Evolutionary conservation across 2,113 vertebrate genomes (phyloP), one percentile per base, ranked within the genome.

Genomic region (Alexandromys fortis): DNA sequence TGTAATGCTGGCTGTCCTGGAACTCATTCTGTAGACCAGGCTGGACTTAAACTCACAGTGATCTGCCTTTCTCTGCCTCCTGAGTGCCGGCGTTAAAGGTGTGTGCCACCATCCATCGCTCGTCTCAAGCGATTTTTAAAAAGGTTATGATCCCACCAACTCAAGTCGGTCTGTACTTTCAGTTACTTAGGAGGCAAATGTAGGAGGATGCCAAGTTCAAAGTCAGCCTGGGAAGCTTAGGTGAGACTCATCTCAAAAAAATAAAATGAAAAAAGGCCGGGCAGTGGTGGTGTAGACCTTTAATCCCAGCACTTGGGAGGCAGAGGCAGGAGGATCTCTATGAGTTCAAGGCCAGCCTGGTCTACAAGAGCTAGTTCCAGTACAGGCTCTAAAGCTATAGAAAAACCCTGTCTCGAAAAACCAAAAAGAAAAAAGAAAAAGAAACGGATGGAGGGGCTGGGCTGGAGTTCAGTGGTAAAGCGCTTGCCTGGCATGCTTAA

Each of bases 251-350:
- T 78, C 76, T 49, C 76, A 78, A 78, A 78, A 19, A 78, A 35
- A 49, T 33, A 78, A 78, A 78, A 33, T 33, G 2, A 52, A 49
- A 81, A 14, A 55, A 14, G 52, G 10, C 8, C 1, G 3, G 35
- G 68, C 2, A 3, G 35, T 72, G 70, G 35, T 19, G 35, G 70
- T 0, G 0, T 5, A 72, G 2, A 7, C 16, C 14, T 72, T 72
- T 72, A 72, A 72, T 72, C 35, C 35, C 70, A 72, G 35, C 70
- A 72, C 35, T 72, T 9, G 19, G 35, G 35, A 38, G 7, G 35
- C 70, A 72, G 17, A 72, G 1, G 17, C 70, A 38, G 8, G 70
- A 1, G 21, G 70, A 72, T 38, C 70, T 8, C 70, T 72, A 7
- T 22, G 70, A 72, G 70, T 72, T 38, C 17, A 3, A n/a, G 70